Evolutionary conservation across 2,888 invertebrate genomes (phyloP), one percentile per base, ranked within the genome.

Genomic region (Venusia cambrica): DNA sequence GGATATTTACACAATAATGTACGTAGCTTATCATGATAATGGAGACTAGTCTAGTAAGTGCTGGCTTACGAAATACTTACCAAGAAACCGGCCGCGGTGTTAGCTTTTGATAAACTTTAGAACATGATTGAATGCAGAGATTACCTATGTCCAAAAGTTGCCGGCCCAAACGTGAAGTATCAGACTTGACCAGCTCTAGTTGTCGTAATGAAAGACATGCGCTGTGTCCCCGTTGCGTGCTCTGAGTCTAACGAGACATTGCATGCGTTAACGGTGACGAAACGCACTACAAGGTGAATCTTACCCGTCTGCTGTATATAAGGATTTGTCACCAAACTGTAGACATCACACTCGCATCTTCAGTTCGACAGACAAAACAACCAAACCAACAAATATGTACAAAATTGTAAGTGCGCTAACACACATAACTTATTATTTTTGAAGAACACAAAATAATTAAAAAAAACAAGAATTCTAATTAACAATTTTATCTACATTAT

Each of bases 271-370:
- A 64, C 48, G 41, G 26, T 83, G 84, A 70, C 73, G 84, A 84
- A 81, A 87, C 57, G 9, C 30, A 52, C 48, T 51, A 73, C 87
- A 87, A 87, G 84, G 87, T 85, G 83, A 85, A 81, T 87, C 84
- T 75, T 68, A 61, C 62, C 51, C 49, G 54, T 51, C 54, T 61
- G 50, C 59, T 50, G 77, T 87, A 87, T 87, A 87, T 75, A 87
- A 85, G 78, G 73, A 75, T 76, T 64, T 74, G 78, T 71, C 71
- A 56, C 58, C 63, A 54, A 69, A 66, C 58, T 34, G 46, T 53
- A 49, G 45, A 64, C 73, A 81, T 74, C 78, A 78, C 71, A 74
- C 54, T 66, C 57, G 60, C 63, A 70, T 74, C 71, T 62, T 75
- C 71, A 66, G 64, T 67, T 51, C 70, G 52, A 57, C 58, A 63